Percentiles rank a stretch among this genome's conserved stretches.
phyloP scores from a whole-genome alignment of 2,113 vertebrate genomes.

The Odontesthes bonariensis region DNA sequence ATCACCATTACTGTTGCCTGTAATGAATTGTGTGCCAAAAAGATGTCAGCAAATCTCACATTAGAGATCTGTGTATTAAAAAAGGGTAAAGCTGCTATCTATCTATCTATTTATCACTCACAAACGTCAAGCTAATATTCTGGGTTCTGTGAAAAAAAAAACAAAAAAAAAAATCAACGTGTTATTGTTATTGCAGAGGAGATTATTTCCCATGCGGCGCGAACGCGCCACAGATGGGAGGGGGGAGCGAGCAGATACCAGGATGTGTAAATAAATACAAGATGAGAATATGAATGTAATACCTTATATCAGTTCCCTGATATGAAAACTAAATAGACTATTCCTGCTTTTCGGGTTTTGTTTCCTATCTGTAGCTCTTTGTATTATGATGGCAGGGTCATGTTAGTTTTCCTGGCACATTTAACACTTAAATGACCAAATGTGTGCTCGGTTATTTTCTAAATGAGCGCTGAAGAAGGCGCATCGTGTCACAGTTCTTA shows the following conservation, averaged over 20 bases:
- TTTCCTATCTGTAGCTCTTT: background rate
- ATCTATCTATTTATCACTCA: background rate
- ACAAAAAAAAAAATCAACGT: background rate
- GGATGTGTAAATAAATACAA: slow-evolving; percentile 92
- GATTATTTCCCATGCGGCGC: slow-evolving; percentile 49
- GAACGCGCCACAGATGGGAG: slow-evolving; percentile 46
- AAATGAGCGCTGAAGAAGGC: background rate
- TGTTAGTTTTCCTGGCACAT: no score
- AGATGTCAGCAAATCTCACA: no score
- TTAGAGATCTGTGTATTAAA: no score
- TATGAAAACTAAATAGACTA: background rate
- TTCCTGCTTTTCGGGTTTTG: fast-evolving
- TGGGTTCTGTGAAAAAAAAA: background rate
- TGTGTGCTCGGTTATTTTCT: background rate
- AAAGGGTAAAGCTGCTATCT: no score
- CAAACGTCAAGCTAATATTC: background rate
- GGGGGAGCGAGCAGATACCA: slow-evolving; percentile 68
- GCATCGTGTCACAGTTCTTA: no score
- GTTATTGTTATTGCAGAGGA: background rate
- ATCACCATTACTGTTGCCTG: no score
- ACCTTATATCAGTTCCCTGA: background rate
- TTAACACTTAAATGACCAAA: background rate
- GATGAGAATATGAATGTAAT: slow-evolving; percentile 47
- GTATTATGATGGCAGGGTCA: background rate
- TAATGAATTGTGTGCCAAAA: no score